phyloP scores from a whole-genome alignment of 2,888 invertebrate species.

The Leptothorax acervorum region DNA sequence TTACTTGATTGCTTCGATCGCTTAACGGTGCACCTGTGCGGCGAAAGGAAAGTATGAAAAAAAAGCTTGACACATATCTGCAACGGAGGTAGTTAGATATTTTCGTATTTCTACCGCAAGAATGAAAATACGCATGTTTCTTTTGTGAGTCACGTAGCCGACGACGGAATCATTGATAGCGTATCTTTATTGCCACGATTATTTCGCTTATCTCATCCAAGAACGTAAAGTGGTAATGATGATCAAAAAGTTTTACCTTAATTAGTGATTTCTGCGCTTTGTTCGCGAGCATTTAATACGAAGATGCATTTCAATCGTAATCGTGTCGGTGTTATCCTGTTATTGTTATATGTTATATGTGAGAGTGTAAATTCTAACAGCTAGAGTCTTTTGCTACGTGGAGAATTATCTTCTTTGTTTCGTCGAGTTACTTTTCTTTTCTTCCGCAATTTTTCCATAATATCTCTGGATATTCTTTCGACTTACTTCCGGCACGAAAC shows the following conservation, averaged over 20 bases:
- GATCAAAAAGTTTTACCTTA: conserved; percentile 37
- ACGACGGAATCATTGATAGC: conserved; percentile 71
- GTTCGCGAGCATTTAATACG: neutral
- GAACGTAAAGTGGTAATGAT: conserved; percentile 50
- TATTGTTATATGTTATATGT: neutral
- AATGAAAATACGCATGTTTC: conserved; percentile 30
- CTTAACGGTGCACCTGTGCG: conserved; percentile 7
- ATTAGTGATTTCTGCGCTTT: conserved; percentile 9
- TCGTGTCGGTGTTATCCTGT: neutral
- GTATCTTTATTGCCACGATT: conserved; percentile 73
- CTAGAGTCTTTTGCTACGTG: neutral
- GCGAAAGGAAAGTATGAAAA: conserved; percentile 25
- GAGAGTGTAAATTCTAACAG: neutral
- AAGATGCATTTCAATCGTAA: neutral
- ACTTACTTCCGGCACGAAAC: neutral
- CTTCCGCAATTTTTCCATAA: neutral
- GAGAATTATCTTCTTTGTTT: neutral
- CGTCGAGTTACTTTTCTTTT: neutral
- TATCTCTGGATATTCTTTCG: neutral
- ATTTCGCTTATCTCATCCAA: conserved; percentile 70
- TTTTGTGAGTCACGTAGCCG: conserved; percentile 64
- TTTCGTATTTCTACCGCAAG: conserved; percentile 31
- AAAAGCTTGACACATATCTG: neutral
- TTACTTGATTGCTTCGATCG: conserved; percentile 2
- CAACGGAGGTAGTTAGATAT: neutral